These are phyloP conservation scores for Semibalanus balanoides DNA, from an alignment of 1,140 invertebrate genomes.

Conservation along the genomic window DNA sequence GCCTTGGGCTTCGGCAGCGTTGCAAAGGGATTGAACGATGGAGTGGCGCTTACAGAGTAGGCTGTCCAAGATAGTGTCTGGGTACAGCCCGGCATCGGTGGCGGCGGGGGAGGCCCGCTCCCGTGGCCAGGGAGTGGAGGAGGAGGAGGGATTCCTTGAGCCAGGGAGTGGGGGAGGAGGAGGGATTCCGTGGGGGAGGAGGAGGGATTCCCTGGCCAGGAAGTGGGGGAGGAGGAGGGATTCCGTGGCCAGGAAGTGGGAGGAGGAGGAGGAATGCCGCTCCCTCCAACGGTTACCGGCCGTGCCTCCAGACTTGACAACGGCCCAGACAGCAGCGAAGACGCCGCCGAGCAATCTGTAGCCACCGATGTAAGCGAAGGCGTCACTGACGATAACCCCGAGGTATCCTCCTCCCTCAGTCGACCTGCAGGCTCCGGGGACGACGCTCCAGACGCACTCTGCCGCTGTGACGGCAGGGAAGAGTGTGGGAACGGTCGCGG, in stretches of 20 bases:
- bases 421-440: neutral
- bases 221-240: constrained; percentile 11
- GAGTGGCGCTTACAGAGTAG: neutral
- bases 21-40: constrained; percentile 3
- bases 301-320: neutral
- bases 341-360: neutral
- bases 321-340: neutral
- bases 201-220: neutral
- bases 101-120: constrained; percentile 27
- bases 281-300: neutral
- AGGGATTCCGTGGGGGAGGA: neutral
- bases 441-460: neutral
- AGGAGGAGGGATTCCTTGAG: neutral
- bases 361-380: neutral
- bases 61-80: neutral
- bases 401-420: neutral
- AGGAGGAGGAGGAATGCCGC: neutral
- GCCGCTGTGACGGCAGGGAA: neutral
- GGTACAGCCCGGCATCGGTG: constrained; percentile 21
- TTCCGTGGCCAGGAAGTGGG: constrained; percentile 5
- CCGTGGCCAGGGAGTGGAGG: constrained; percentile 1
- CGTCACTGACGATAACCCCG: neutral
- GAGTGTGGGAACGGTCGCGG: neutral
- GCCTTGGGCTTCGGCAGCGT: constrained; percentile 62
- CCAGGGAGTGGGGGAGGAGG: constrained; percentile 13